phyloP scores from a whole-genome alignment of 2,113 vertebrate genomes.

The Protomyctophum bolini region DNA sequence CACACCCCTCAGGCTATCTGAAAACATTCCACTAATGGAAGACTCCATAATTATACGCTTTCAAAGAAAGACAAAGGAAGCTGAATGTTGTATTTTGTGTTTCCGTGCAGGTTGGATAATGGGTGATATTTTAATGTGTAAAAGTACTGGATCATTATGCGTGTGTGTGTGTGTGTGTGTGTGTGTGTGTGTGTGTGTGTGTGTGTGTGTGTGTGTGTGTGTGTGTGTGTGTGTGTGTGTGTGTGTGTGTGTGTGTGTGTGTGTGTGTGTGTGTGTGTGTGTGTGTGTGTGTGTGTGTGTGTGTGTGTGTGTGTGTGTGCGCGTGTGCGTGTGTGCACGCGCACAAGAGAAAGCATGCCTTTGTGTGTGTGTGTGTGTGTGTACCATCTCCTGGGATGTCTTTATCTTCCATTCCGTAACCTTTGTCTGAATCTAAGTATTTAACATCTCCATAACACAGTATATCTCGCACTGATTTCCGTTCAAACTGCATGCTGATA shows the following conservation, averaged over 20 bases:
- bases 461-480: not conserved
- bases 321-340: not conserved
- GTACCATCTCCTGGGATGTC: conserved; percentile 7
- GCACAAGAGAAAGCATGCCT: too few species aligned
- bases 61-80: conserved; percentile 65
- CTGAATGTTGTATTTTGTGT: conserved; percentile 55
- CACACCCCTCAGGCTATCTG: conserved; percentile 67
- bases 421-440: conserved; percentile 14
- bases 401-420: conserved; percentile 24
- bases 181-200: not conserved
- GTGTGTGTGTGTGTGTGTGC: conserved; percentile 1
- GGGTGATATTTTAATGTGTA: conserved; percentile 32
- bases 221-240: too few species aligned
- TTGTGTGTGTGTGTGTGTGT: not conserved
- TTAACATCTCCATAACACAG: not conserved
- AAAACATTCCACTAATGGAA: conserved; percentile 71
- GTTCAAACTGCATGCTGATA: not conserved
- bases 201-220: not conserved
- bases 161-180: not conserved
- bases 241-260: not conserved
- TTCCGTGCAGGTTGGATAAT: conserved; percentile 50
- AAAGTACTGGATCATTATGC: conserved; percentile 46
- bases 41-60: conserved; percentile 65
- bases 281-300: conserved; percentile 16
- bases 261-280: conserved; percentile 15